Evolutionary conservation across 1,140 invertebrate genomes (phyloP), one percentile per base, ranked within the genome.

Genomic region (Drosophila setifemur): DNA sequence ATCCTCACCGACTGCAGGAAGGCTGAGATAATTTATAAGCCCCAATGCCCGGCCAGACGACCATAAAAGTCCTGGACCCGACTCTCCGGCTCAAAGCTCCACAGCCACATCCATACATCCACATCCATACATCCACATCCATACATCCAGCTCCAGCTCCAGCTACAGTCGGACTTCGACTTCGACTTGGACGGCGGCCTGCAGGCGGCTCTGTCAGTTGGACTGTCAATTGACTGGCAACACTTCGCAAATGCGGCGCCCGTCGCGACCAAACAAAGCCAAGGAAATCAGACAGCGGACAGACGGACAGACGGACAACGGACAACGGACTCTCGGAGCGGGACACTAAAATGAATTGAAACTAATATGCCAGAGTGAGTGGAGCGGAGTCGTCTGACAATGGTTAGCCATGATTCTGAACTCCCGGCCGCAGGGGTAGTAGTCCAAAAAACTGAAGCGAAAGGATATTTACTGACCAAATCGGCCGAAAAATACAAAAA

Each of bases 321-420:
- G 52, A 54, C 52, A 1, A 0, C 2, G 12, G 42, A 48, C 61
- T 55, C 53, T 37, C 57, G 18, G 42, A 64, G 25, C 60, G 68
- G 77, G 73, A 85, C 81, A 86, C 81, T 86, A 66, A 86, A 86
- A 86, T 86, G 82, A 86, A 86, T 86, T 86, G 81, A 86, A 86
- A 86, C 81, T 86, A 86, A 86, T 86, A 86, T 86, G 81, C 81
- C 81, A 86, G 86, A 85, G 81, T 86, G 81, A 86, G 81, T 76
- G 74, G 74, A 75, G 71, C 25, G 58, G 18, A 37, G 31, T 37
- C 47, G 57, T 71, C 74, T 75, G 81, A 85, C 79, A 85, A 85
- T 75, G 66, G 74, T 66, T 64, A 63, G 49, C 64, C 67, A 76
- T 75, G 81, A 85, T 86, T 85, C 81, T 86, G 23, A 64, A 61